These are phyloP conservation scores for Babyrousa celebensis DNA, from an alignment of 2,797 vertebrate genomes.

Conservation along the genomic window DNA sequence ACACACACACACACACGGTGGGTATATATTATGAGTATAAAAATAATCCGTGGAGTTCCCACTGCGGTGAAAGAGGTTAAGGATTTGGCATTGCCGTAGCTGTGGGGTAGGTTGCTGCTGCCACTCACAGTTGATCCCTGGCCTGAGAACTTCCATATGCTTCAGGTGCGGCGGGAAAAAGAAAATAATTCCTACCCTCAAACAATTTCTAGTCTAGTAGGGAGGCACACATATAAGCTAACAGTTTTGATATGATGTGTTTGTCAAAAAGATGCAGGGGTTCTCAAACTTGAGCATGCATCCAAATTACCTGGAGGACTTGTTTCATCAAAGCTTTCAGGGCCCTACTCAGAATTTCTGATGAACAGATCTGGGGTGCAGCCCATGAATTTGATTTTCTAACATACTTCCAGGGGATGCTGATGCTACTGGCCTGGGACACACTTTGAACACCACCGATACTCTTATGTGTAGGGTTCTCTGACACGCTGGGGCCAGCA, in stretches of 20 bases:
- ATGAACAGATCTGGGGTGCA: not conserved
- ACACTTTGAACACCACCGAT: not conserved
- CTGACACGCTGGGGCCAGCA: not conserved
- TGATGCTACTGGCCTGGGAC: not conserved
- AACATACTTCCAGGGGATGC: not conserved
- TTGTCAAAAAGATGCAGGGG: not conserved
- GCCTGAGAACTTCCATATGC: too few species aligned
- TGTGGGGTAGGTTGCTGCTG: too few species aligned
- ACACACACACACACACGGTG: not conserved
- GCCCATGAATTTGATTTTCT: not conserved
- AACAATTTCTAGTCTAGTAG: not conserved
- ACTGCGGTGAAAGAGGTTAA: too few species aligned
- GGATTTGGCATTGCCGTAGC: too few species aligned
- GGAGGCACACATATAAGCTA: not conserved
- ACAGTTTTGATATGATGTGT: not conserved
- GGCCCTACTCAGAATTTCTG: not conserved
- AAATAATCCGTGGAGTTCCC: not conserved
- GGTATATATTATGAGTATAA: not conserved
- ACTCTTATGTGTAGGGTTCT: not conserved
- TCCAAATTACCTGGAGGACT: not conserved
- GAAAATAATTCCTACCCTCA: not conserved
- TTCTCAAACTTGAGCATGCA: not conserved
- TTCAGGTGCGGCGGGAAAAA: too few species aligned
- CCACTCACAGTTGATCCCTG: too few species aligned
- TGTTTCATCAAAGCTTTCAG: not conserved